Conservation (phyloP, 2,888 invertebrate species). For the Thera britannica region DNA sequence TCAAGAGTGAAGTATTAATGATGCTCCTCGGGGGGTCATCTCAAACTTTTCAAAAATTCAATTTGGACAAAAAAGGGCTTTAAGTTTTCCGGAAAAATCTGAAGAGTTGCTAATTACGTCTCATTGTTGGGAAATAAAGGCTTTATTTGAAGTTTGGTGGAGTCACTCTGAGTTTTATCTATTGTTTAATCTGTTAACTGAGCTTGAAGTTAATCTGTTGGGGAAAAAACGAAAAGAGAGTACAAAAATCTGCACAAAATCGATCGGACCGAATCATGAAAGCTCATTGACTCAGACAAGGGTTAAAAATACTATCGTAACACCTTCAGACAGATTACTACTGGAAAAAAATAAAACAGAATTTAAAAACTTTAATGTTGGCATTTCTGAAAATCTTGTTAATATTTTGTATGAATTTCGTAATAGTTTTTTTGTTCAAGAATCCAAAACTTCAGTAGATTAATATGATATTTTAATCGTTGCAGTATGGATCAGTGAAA, state of each 20-base stretch:
- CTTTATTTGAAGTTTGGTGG: slow-evolving; percentile 67
- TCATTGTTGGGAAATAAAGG: slow-evolving; percentile 75
- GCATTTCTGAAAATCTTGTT: too few relatives aligned
- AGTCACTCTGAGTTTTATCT: slow-evolving; percentile 4
- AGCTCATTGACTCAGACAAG: too few relatives aligned
- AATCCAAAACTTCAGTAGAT: too few relatives aligned
- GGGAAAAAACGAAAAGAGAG: background rate
- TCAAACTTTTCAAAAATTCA: slow-evolving; percentile 45
- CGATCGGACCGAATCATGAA: background rate
- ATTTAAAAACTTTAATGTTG: too few relatives aligned
- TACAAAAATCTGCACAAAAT: background rate
- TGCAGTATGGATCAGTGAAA: too few relatives aligned
- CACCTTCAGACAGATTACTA: too few relatives aligned
- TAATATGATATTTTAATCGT: too few relatives aligned
- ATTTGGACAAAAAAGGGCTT: slow-evolving; percentile 58
- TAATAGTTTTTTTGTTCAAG: too few relatives aligned
- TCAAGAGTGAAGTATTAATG: slow-evolving; percentile 57
- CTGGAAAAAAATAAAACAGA: too few relatives aligned
- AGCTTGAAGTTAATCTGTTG: background rate
- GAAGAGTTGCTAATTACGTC: slow-evolving; percentile 66
- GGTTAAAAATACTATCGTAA: too few relatives aligned
- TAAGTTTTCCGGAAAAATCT: slow-evolving; percentile 64
- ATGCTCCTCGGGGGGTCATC: slow-evolving; percentile 59
- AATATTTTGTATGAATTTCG: too few relatives aligned
- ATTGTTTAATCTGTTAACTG: slow-evolving; percentile 16